Percentiles rank a stretch among this genome's conserved stretches.
phyloP scores from a whole-genome alignment of 2,113 vertebrate species.

The Paramormyrops kingsleyae region DNA sequence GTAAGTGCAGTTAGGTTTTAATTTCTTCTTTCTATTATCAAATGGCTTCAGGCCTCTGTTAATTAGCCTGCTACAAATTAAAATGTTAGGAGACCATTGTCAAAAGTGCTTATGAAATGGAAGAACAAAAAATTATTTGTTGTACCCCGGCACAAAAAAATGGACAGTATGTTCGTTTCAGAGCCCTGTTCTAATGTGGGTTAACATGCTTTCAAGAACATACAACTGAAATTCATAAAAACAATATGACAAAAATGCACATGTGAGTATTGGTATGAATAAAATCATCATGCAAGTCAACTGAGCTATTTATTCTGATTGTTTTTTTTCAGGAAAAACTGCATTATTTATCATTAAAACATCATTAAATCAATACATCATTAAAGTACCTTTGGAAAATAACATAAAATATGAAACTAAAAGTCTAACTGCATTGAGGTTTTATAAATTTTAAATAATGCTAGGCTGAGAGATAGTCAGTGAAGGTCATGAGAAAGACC shows the following conservation, averaged over 20 bases:
- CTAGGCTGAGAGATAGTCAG: not conserved
- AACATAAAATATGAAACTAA: not conserved
- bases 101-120: not conserved
- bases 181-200: not conserved
- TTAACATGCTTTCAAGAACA: not conserved
- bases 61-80: not conserved
- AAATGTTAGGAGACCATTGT: conserved; percentile 5
- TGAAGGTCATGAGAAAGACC: not conserved
- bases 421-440: not conserved
- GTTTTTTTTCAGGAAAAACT: not conserved
- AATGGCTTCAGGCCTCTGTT: not conserved
- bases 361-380: not conserved
- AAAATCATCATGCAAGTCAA: not conserved
- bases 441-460: not conserved
- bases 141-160: not conserved
- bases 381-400: not conserved
- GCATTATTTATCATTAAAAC: not conserved
- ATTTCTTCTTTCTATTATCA: conserved; percentile 1
- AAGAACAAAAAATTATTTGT: not conserved
- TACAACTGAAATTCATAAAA: not conserved
- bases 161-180: not conserved
- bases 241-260: not conserved
- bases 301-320: not conserved
- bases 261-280: not conserved
- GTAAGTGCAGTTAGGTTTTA: conserved; percentile 3